Evolutionary conservation across 2,888 invertebrate genomes (phyloP), one percentile per base, ranked within the genome.

Genomic region (Callinectes sapidus): DNA sequence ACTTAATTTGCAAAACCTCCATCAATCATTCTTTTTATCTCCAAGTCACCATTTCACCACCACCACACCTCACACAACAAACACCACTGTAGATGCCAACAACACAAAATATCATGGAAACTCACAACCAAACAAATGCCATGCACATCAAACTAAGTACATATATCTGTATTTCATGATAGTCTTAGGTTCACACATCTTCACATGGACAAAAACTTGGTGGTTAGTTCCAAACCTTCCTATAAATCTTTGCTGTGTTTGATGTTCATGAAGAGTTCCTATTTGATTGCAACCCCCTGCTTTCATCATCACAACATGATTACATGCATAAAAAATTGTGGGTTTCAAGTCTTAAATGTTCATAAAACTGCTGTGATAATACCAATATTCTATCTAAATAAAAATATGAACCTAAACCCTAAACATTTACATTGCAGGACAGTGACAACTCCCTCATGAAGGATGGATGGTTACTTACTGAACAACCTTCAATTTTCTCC

Each of bases 401-500:
- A 71, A 23, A 71, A 88, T 35, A 35, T 32, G 23, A 0, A n/a
- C 10, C 14, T 28, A 55, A 71, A 90, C 2, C 87, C 23, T 18
- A 39, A 28, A 66, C 32, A 42, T 35, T 14, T 5, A 28, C n/a
- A 5, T 16, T 28, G 39, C 3, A 87, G n/a, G 54, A 86, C 6
- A 54, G 10, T 48, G 66, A 89, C 10, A 35, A 2, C 18, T 39
- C 23, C 39, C 35, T 86, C 86, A 28, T 81, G 14, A 86, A 35
- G 54, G 6, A 42, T n/a, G 54, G 6, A 42, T n/a, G 14, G 39
- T 5, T 28, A 85, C 93, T 81, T 89, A 94, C 94, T 32, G 97
- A 97, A 95, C 98, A 98, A 81, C 98, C 97, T 96, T 98, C 98
- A 94, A 99, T 97, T 96, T 98, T 98, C 96, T 98, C 98, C 95